A percentile compares a stretch with the other conserved stretches of the same genome.
These are phyloP conservation scores for Tyto alba DNA, from an alignment of 2,113 vertebrate species.

Conservation along the genomic window DNA sequence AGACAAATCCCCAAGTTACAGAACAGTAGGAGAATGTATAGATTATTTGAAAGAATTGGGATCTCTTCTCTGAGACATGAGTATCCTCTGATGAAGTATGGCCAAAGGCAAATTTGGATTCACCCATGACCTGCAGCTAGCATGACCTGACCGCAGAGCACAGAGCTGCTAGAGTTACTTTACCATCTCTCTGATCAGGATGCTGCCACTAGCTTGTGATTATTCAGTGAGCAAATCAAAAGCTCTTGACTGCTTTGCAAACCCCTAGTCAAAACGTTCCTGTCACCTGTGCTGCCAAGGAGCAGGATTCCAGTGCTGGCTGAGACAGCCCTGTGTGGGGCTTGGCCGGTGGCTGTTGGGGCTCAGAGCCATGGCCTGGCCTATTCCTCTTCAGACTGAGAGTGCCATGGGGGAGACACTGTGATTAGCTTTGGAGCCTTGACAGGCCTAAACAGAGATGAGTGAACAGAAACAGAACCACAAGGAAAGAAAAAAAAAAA, in stretches of 20 bases:
- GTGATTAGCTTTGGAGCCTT: neutral
- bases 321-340: accelerated
- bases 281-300: neutral
- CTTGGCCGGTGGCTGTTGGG: neutral
- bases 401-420: accelerated
- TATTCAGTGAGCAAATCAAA: neutral
- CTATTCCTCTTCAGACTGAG: too few species aligned
- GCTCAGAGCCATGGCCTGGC: neutral
- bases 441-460: neutral
- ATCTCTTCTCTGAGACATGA: neutral
- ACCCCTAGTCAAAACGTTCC: neutral
- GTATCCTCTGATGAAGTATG: neutral
- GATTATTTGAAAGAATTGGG: neutral
- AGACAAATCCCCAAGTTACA: neutral
- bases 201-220: neutral
- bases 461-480: neutral
- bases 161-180: neutral
- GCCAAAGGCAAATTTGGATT: neutral
- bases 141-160: neutral
- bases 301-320: neutral
- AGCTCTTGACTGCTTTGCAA: neutral
- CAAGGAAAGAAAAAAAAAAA: neutral
- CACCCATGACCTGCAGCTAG: neutral
- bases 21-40: neutral
- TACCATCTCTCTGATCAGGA: neutral